Percentiles rank a stretch among this genome's conserved stretches.
Evolutionary conservation across 2,888 invertebrate species (phyloP).

Genomic region (Crepidodera aurea): DNA sequence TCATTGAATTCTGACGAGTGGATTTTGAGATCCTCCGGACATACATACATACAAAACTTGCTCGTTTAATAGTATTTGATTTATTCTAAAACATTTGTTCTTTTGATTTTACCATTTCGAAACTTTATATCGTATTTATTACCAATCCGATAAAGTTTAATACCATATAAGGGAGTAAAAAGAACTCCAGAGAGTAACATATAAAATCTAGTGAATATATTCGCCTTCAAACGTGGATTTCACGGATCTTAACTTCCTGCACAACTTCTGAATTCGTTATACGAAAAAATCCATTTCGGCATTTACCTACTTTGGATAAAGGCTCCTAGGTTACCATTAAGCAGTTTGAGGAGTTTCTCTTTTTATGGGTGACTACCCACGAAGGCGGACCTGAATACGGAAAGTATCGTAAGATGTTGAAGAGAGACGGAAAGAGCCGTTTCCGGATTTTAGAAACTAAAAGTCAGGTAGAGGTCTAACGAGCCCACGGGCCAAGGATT

Average conservation of each 20-base stretch:
- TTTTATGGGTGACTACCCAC: constrained; percentile 19
- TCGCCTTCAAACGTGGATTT: constrained; percentile 6
- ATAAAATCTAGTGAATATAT: constrained; percentile 9
- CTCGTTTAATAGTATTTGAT: too few relatives aligned
- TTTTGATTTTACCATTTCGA: too few relatives aligned
- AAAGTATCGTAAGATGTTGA: constrained; percentile 5
- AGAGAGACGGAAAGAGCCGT: background rate
- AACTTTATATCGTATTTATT: background rate
- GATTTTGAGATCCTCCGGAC: too few relatives aligned
- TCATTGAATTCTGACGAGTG: too few relatives aligned
- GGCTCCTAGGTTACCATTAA: constrained; percentile 21
- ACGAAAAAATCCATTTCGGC: constrained; percentile 19
- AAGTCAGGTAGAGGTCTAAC: background rate
- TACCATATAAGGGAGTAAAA: background rate
- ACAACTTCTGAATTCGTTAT: constrained; percentile 16
- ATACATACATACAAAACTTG: too few relatives aligned
- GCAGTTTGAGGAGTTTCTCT: constrained; percentile 5
- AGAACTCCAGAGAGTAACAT: background rate
- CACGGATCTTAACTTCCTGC: constrained; percentile 10
- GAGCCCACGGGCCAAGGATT: background rate
- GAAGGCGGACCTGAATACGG: constrained; percentile 17
- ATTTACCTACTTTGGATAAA: constrained; percentile 18
- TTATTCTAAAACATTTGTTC: too few relatives aligned
- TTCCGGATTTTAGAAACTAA: background rate
- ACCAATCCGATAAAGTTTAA: background rate